Evolutionary conservation across 2,113 vertebrate genomes (phyloP).

Genomic region (Nothoprocta pentlandii): DNA sequence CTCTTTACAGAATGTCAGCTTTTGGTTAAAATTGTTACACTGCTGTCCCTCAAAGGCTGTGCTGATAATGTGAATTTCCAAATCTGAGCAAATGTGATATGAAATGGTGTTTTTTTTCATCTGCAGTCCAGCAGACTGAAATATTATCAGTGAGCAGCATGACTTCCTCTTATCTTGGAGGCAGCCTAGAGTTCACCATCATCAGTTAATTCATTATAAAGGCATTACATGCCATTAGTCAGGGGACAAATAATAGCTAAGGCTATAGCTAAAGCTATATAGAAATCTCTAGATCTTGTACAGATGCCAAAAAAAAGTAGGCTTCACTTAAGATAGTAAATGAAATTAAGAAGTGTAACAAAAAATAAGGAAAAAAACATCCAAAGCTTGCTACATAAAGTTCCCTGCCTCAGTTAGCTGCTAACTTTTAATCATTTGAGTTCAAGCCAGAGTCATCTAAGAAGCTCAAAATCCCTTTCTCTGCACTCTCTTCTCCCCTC

Average conservation of each 20-base stretch:
- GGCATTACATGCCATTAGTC: neutral
- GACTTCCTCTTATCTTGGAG: neutral
- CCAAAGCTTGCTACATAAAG: neutral
- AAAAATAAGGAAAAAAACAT: neutral
- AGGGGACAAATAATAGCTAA: neutral
- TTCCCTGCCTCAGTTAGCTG: neutral
- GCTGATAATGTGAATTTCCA: neutral
- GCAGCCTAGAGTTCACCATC: neutral
- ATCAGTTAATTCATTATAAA: slow-evolving; percentile 10
- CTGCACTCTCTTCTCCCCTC: neutral
- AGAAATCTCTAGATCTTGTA: slow-evolving; percentile 1
- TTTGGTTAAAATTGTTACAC: neutral
- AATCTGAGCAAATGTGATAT: neutral
- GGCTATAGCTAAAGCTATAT: neutral
- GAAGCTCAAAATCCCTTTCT: neutral
- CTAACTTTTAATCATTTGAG: neutral
- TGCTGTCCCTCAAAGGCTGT: neutral
- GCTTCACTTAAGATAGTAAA: neutral
- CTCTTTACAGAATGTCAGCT: neutral
- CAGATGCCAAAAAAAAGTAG: neutral
- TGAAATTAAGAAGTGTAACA: neutral
- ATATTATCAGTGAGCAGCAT: neutral
- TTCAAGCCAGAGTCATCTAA: neutral
- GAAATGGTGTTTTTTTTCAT: neutral
- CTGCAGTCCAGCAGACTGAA: neutral